Base-by-base conservation (phyloP, 2,888 invertebrate species). In the Ochropleura plecta region DNA sequence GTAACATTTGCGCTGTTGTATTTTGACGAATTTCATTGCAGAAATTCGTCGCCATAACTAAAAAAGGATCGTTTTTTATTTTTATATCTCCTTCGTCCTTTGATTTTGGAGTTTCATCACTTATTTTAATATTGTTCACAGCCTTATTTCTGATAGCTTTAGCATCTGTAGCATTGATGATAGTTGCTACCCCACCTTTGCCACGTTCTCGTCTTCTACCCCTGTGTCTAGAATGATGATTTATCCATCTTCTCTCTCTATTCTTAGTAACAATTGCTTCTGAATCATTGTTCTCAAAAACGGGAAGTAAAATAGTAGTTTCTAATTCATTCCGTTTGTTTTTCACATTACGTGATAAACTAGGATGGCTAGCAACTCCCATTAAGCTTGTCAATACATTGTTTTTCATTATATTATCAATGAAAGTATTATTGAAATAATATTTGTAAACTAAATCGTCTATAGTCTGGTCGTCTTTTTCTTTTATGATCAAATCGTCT, bases 391-490 rank as follows among this genome's bases (percentile, higher is more conserved):
- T 86, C 5, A 96, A 64, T 42, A 95, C 86, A 78, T 95, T 94
- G 40, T 86, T 94, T 77, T 91, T 95, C 92, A 96, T 95, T 6
- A 95, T 63, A 48, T 89, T 93, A 67, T 96, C 95, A 40, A 96
- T 94, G 30, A 94, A 95, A 0, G 96, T 96, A 53, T 96, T 96
- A 73, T 96, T 96, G 51, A 96, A 96, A 69, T 96, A 96, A 70
- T 94, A 95, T 91, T 96, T 96, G 84, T 95, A 96, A 6, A 96
- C 93, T 76, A 96, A 90, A 78, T 96, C 96, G 44, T 96, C 96
- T 0, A 96, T 93, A 0, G 92, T 86, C 59, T 94, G 91, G 1
- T 93, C 88, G 62, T 96, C 95, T 91, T 94, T 96, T 55, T 95
- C 96, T 81, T 92, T 93, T 10, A 96, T 83, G 14, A 96, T 92